A percentile compares a stretch with the other conserved stretches of the same genome.
These are phyloP conservation scores for Pseudochirops corinnae DNA, from an alignment of 2,797 vertebrate species.

Conservation along the genomic window DNA sequence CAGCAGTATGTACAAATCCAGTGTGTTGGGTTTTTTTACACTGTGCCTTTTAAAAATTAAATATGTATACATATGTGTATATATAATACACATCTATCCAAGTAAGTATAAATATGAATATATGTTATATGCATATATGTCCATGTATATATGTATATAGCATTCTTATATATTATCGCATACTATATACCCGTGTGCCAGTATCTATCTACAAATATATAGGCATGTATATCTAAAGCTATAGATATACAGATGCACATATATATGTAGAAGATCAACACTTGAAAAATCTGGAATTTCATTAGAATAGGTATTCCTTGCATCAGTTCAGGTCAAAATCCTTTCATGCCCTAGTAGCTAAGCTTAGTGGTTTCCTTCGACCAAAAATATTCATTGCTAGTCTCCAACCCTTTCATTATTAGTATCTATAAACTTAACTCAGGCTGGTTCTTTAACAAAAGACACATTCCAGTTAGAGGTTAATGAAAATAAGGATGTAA, in stretches of 20 bases:
- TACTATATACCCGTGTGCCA: not conserved
- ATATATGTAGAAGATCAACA: not conserved
- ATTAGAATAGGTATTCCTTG: not conserved
- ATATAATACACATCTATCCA: not conserved
- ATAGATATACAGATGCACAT: not conserved
- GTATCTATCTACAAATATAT: not conserved
- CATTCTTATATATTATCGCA: not conserved
- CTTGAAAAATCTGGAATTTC: not conserved
- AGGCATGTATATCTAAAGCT: not conserved
- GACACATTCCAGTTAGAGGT: not conserved
- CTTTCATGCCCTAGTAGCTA: not conserved
- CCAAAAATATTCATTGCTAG: not conserved
- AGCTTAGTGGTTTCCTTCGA: not conserved
- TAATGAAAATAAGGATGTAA: not conserved
- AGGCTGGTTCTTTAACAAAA: not conserved
- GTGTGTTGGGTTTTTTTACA: not conserved
- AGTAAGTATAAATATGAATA: not conserved
- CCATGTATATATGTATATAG: not conserved
- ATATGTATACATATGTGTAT: not conserved
- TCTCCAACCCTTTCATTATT: not conserved
- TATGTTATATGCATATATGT: too few species aligned
- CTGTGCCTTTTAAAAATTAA: not conserved
- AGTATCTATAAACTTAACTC: not conserved
- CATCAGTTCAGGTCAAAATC: not conserved
- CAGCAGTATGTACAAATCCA: not conserved